Conservation (phyloP, 2,113 vertebrate genomes). For the Nyctereutes procyonoides region DNA sequence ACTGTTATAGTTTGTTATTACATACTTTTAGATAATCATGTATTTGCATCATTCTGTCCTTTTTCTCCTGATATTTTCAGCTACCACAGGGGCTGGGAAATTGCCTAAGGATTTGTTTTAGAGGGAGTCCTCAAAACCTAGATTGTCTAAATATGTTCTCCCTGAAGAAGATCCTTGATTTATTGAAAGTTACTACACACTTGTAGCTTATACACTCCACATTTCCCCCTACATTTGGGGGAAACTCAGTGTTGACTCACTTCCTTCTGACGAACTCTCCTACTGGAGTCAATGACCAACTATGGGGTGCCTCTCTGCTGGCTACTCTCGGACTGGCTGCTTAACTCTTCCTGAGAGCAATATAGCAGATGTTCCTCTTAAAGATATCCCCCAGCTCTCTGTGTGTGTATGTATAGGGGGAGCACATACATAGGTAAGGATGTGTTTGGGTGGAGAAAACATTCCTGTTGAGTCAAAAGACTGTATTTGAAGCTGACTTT, state of each 20-base stretch:
- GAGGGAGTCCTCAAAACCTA: not conserved
- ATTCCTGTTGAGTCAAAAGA: constrained; percentile 40
- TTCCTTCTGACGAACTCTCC: not conserved
- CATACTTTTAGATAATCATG: not conserved
- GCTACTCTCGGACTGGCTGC: not conserved
- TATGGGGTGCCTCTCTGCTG: not conserved
- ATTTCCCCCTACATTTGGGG: not conserved
- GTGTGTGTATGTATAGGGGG: not conserved
- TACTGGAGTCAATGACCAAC: not conserved
- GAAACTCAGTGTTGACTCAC: not conserved
- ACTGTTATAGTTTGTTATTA: constrained; percentile 28
- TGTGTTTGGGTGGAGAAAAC: not conserved
- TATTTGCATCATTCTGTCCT: constrained; percentile 58
- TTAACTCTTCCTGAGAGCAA: constrained; percentile 12
- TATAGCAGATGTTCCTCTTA: not conserved
- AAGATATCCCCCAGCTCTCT: not conserved
- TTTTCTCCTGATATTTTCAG: constrained; percentile 21
- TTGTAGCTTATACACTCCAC: not conserved
- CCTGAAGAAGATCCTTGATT: not conserved
- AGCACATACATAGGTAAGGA: not conserved
- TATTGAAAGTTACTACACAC: not conserved
- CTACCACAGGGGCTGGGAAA: not conserved
- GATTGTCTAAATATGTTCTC: not conserved
- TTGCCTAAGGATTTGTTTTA: constrained; percentile 36
- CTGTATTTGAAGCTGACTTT: constrained; percentile 40